Evolutionary conservation across 2,113 vertebrate genomes (phyloP).

Genomic region (Nymphicus hollandicus): DNA sequence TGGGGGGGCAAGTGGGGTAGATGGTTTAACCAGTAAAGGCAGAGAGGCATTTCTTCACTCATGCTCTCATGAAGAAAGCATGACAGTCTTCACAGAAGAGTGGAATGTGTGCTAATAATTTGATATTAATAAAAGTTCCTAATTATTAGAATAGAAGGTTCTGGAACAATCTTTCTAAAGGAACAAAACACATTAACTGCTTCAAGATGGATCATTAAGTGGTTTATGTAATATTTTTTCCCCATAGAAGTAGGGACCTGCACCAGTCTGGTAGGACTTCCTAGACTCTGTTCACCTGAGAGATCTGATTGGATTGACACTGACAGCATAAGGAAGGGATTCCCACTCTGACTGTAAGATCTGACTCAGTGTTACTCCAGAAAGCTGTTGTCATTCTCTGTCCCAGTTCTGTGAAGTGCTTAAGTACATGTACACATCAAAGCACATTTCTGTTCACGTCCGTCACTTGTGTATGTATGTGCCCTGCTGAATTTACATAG

Average conservation of each 20-base stretch:
- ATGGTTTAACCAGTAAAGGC: background rate
- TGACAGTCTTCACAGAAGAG: background rate
- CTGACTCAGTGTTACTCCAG: constrained; percentile 20
- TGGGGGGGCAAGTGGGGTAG: background rate
- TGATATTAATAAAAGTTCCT: background rate
- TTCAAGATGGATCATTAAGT: background rate
- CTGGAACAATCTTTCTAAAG: background rate
- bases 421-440: background rate
- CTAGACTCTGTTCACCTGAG: background rate
- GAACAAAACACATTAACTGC: background rate
- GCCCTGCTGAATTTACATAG: background rate
- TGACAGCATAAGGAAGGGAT: constrained; percentile 11
- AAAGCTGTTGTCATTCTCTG: constrained; percentile 17
- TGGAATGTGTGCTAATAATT: background rate
- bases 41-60: background rate
- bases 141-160: background rate
- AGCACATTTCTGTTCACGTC: background rate
- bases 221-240: background rate
- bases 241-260: background rate
- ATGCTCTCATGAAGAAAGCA: background rate
- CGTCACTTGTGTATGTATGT: background rate
- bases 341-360: background rate
- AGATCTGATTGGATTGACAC: background rate
- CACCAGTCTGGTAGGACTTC: background rate
- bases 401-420: constrained; percentile 13